Base-by-base conservation (phyloP, 1,140 invertebrate species). In the Eumaeus atala region DNA sequence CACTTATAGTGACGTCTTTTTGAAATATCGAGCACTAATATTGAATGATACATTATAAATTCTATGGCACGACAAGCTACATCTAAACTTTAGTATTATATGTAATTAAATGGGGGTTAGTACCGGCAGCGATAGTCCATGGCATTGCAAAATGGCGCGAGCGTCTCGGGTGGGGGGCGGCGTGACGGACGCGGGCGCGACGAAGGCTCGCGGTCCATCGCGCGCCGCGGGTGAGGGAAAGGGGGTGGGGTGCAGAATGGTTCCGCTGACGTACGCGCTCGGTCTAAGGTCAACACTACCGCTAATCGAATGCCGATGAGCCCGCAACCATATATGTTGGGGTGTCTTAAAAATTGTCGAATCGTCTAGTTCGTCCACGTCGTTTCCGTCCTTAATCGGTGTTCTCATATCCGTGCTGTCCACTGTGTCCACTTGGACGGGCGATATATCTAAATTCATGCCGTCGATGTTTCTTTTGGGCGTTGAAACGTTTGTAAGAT, bases 71-170 rank as follows among this genome's bases (percentile, higher is more conserved):
- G 64, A 64, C 60, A 76, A 76, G 77, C 72, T 77, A 63, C 65
- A 54, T 64, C 66, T 79, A 75, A 63, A 70, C 71, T 81, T 82
- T 81, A 81, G 78, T 77, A 81, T 57, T 71, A 52, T 40, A 52
- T 82, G 73, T 62, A 84, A 82, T 83, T 79, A 86, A 86, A 86
- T 86, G 80, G 74, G n/a, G 75, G 87, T 88, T 88, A 88, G 87
- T 88, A 88, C 87, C 87, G 85, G 84, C 72, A 84, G 79, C 80
- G 77, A 81, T 77, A 83, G 73, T 84, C 84, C 83, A 80, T 84
- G 78, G 79, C 77, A 80, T 86, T 84, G 83, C 71, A 76, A 79
- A 68, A 79, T 83, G 76, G 78, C 72, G 71, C 74, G 80, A 63
- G 66, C 78, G 75, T 74, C 79, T 69, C 74, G 77, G 72, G 63